A percentile compares a stretch with the other conserved stretches of the same genome.
These are phyloP conservation scores for Linnaemya tessellans DNA, from an alignment of 2,888 invertebrate species.

Conservation along the genomic window DNA sequence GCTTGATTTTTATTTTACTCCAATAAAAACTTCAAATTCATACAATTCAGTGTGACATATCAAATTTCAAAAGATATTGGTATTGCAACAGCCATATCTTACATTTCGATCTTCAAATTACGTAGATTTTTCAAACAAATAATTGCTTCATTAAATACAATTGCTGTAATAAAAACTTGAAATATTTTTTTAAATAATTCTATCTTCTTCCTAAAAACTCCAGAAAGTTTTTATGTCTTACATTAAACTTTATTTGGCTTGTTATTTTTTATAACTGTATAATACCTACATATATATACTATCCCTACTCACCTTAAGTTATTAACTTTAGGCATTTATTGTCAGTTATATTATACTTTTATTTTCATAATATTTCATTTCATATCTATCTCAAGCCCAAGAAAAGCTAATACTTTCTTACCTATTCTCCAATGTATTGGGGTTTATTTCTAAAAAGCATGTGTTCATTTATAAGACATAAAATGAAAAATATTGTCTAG, in stretches of 20 bases:
- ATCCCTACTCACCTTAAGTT: conserved; percentile 39
- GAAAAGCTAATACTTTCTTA: conserved; percentile 8
- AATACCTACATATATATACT: conserved; percentile 37
- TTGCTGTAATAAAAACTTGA: background rate
- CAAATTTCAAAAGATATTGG: no score
- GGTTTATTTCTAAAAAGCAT: conserved; percentile 43
- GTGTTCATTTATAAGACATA: conserved; percentile 39
- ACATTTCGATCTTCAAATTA: no score
- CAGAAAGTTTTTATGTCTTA: background rate
- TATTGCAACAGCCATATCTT: no score
- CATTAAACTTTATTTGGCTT: background rate
- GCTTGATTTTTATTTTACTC: no score
- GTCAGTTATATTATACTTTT: conserved; percentile 39
- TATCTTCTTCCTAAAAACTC: background rate
- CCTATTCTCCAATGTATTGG: conserved; percentile 46
- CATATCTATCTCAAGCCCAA: background rate
- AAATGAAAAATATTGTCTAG: conserved; percentile 20
- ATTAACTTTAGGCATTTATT: conserved; percentile 62
- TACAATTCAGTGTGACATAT: no score
- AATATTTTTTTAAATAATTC: background rate
- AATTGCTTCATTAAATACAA: background rate
- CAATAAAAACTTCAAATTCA: no score
- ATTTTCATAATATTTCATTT: conserved; percentile 33
- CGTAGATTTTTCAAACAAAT: no score
- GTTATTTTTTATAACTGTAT: conserved; percentile 5